Evolutionary conservation across 2,888 invertebrate species (phyloP).

Genomic region (Sialis lutaria): DNA sequence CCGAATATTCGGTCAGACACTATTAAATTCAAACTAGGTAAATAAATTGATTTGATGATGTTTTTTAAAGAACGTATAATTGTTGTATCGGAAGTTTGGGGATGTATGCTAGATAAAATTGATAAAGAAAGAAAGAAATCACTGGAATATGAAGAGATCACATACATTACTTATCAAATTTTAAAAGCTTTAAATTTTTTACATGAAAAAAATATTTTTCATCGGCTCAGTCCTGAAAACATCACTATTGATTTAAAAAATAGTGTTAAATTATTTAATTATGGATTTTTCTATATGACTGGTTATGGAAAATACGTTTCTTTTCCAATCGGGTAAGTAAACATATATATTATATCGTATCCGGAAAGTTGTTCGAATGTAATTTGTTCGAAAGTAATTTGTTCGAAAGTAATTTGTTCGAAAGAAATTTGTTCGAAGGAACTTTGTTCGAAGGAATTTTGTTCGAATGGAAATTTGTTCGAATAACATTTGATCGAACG

Average conservation of each 20-base stretch:
- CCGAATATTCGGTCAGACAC: no score
- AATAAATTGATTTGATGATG: neutral
- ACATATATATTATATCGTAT: no score
- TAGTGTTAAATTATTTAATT: conserved; percentile 74
- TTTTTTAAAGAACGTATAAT: conserved; percentile 51
- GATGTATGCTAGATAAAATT: conserved; percentile 37
- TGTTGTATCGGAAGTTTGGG: conserved; percentile 65
- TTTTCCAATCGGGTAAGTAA: conserved; percentile 67
- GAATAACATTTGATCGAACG: no score
- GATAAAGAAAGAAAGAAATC: conserved; percentile 27
- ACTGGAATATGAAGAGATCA: conserved; percentile 34
- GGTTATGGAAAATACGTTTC: conserved; percentile 70
- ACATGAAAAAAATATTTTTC: conserved; percentile 53
- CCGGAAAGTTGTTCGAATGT: no score
- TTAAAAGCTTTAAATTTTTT: conserved; percentile 54
- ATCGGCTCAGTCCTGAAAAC: conserved; percentile 67
- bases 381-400: no score
- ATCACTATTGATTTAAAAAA: conserved; percentile 56
- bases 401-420: no score
- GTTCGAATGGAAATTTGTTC: no score
- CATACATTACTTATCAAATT: conserved; percentile 54
- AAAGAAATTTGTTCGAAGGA: no score
- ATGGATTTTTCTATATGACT: conserved; percentile 87
- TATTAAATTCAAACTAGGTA: neutral
- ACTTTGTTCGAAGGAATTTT: no score